Conservation (phyloP, 2,113 vertebrate genomes). For the Craseonycteris thonglongyai region DNA sequence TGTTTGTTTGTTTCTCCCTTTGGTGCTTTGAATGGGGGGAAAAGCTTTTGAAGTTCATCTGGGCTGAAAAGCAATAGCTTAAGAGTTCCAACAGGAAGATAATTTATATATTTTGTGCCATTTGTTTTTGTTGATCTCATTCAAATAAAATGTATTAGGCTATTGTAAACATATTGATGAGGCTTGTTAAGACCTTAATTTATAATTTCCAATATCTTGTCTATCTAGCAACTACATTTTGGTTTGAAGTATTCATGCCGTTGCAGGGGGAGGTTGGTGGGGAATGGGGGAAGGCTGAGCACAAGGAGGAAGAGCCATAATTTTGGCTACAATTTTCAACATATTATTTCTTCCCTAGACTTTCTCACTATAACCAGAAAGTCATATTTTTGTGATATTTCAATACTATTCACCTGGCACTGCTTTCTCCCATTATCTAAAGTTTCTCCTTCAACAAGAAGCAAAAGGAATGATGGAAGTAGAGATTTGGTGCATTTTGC, state of each 20-base stretch:
- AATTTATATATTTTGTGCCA: background rate
- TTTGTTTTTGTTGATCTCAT: background rate
- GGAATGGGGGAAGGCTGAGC: background rate
- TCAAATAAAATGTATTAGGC: background rate
- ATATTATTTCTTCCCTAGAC: background rate
- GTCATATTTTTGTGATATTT: background rate
- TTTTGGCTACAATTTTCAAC: background rate
- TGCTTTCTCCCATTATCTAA: background rate
- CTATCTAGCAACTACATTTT: background rate
- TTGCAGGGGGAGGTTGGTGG: background rate
- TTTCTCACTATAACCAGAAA: background rate
- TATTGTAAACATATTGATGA: background rate
- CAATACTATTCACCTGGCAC: background rate
- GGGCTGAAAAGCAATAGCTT: background rate
- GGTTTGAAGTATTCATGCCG: background rate
- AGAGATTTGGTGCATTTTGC: background rate
- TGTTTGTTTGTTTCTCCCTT: background rate
- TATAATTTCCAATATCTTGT: background rate
- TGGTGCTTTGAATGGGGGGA: background rate
- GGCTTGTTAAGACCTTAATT: background rate
- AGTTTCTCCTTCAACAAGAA: background rate
- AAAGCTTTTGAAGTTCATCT: background rate
- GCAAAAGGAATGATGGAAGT: constrained; percentile 2
- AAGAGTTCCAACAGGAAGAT: background rate
- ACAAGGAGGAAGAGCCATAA: background rate